Evolutionary conservation across 2,113 vertebrate species (phyloP).

Genomic region (Hippocampus zosterae): DNA sequence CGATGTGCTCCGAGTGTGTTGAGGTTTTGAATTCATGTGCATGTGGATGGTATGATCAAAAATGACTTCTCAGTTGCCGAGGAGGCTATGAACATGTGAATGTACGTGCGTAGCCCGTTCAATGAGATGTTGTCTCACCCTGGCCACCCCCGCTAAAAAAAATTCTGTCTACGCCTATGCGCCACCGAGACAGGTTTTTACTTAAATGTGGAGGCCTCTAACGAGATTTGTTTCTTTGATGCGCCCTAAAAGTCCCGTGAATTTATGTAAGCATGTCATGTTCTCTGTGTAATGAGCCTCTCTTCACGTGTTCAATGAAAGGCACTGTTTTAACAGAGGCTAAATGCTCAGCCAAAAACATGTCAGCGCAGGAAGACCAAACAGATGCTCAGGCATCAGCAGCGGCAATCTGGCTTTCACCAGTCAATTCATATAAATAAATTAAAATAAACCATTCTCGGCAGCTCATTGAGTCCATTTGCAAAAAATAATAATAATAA

Average conservation of each 20-base stretch:
- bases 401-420: conserved; percentile 28
- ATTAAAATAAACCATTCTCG: conserved; percentile 33
- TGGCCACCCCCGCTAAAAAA: no score
- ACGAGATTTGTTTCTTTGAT: conserved; percentile 41
- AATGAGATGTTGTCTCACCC: no score
- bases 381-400: conserved; percentile 62
- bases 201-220: conserved; percentile 33
- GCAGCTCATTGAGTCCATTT: conserved; percentile 61
- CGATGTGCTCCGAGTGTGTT: no score
- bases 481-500: background rate
- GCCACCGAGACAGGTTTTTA: background rate
- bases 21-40: no score
- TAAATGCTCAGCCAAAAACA: conserved; percentile 64
- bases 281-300: conserved; percentile 67
- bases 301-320: conserved; percentile 63
- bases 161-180: no score
- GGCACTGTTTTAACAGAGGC: conserved; percentile 64
- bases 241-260: conserved; percentile 56
- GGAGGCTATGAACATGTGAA: no score
- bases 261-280: conserved; percentile 70
- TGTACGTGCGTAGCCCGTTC: no score
- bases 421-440: conserved; percentile 39
- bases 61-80: no score
- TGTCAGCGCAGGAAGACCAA: conserved; percentile 59
- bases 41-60: no score